These are phyloP conservation scores for Scelioninae gen. 2 DNA, from an alignment of 2,888 invertebrate genomes.

Conservation along the genomic window DNA sequence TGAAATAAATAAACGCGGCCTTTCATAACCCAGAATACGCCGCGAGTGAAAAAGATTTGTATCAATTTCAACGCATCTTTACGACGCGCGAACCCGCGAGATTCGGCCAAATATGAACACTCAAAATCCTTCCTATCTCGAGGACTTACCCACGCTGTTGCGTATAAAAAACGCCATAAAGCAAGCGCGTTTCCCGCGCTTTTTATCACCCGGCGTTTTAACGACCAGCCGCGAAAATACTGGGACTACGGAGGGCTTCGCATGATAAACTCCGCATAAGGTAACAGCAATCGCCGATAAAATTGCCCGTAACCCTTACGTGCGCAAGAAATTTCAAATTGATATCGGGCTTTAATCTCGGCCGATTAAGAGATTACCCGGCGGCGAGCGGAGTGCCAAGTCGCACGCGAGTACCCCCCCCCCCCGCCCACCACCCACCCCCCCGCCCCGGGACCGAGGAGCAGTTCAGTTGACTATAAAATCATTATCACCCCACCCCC, in stretches of 20 bases:
- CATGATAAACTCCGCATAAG: slow-evolving; percentile 51
- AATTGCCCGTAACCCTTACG: slow-evolving; percentile 59
- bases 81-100: slow-evolving; percentile 44
- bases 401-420: slow-evolving; percentile 58
- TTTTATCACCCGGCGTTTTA: slow-evolving; percentile 57
- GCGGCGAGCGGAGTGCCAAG: slow-evolving; percentile 55
- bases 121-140: slow-evolving; percentile 45
- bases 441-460: slow-evolving; percentile 69
- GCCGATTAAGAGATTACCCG: slow-evolving; percentile 60
- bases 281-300: slow-evolving; percentile 58
- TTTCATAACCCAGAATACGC: slow-evolving; percentile 12
- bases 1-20: slow-evolving; percentile 19
- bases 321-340: slow-evolving; percentile 59
- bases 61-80: slow-evolving; percentile 50
- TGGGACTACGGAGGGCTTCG: slow-evolving; percentile 34
- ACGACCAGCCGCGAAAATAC: slow-evolving; percentile 48
- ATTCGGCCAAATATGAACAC: slow-evolving; percentile 46
- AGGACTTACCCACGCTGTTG: slow-evolving; percentile 31
- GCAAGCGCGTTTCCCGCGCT: slow-evolving; percentile 54
- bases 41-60: slow-evolving; percentile 32
- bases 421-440: too few species aligned
- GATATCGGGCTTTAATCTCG: slow-evolving; percentile 60
- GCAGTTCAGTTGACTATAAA: slow-evolving; percentile 72
- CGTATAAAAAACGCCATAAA: slow-evolving; percentile 52
- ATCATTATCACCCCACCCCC: slow-evolving; percentile 72